Evolutionary conservation across 2,113 vertebrate genomes (phyloP).

Genomic region (Xiphophorus maculatus): DNA sequence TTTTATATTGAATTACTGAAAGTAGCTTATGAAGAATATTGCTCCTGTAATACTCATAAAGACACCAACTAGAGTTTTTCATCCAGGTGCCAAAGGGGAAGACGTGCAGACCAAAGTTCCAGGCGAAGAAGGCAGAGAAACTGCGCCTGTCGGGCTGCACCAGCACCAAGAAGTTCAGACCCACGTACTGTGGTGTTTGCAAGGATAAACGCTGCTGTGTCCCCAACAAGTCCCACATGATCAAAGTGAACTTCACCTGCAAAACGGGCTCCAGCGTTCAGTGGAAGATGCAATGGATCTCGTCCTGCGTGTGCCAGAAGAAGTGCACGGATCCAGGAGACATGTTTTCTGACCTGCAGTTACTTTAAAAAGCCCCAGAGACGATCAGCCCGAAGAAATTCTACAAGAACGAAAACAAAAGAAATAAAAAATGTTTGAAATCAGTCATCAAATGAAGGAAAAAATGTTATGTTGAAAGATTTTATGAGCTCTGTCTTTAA

Average conservation of each 20-base stretch:
- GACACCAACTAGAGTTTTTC: not conserved
- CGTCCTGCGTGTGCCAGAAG: conserved; percentile 91
- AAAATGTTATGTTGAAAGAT: not conserved
- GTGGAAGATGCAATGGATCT: conserved; percentile 98
- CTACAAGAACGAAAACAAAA: not conserved
- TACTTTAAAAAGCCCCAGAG: conserved; percentile 75
- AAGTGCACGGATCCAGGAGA: conserved; percentile 86
- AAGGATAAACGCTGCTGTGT: conserved; percentile 89
- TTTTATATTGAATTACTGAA: too few relatives aligned
- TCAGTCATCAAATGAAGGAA: not conserved
- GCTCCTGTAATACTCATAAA: not conserved
- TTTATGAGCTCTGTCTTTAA: conserved; percentile 20
- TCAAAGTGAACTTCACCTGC: conserved; percentile 89
- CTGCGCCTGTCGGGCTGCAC: conserved; percentile 89
- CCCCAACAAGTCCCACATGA: conserved; percentile 88
- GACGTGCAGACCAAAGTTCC: conserved; percentile 89
- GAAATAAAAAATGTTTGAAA: too few relatives aligned
- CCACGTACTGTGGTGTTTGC: conserved; percentile 90
- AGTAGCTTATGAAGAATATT: not conserved
- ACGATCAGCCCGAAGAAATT: not conserved
- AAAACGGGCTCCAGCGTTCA: conserved; percentile 81
- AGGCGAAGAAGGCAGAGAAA: conserved; percentile 85
- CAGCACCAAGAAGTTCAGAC: conserved; percentile 85
- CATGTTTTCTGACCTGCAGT: conserved; percentile 88
- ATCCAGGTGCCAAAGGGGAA: conserved; percentile 85